A percentile compares a stretch with the other conserved stretches of the same genome.
These are phyloP conservation scores for Muraenolepis orangiensis DNA, from an alignment of 2,797 vertebrate genomes.

Conservation along the genomic window DNA sequence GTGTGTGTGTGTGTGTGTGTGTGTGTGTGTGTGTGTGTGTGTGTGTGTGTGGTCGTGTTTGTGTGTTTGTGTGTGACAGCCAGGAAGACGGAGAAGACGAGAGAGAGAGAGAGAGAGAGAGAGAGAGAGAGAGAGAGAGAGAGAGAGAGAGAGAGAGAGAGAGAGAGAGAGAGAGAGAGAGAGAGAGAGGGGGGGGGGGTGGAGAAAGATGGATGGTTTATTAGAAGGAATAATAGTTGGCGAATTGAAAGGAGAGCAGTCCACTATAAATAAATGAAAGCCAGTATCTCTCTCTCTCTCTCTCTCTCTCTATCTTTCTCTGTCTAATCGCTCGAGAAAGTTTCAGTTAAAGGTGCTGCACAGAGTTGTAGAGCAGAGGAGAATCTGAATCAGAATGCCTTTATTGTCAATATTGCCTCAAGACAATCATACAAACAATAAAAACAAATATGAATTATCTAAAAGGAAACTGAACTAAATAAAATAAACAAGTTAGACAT, in stretches of 20 bases:
- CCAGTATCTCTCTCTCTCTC: conserved; percentile 26
- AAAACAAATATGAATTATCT: too few species aligned
- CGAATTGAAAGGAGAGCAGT: conserved; percentile 64
- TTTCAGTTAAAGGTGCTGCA: not conserved
- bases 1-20: too few species aligned
- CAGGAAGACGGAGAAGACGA: not conserved
- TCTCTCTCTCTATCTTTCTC: conserved; percentile 20
- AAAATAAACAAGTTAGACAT: too few species aligned
- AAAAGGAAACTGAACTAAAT: too few species aligned
- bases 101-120: not conserved
- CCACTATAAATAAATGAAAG: conserved; percentile 65
- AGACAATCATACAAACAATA: too few species aligned
- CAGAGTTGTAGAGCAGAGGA: not conserved
- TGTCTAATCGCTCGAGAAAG: conserved; percentile 19
- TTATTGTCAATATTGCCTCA: too few species aligned
- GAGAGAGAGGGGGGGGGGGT: not conserved
- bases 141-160: too few species aligned
- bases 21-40: not conserved
- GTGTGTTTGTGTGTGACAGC: not conserved
- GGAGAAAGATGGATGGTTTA: conserved; percentile 15
- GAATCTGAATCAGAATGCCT: too few species aligned
- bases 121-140: too few species aligned
- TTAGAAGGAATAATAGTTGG: conserved; percentile 57
- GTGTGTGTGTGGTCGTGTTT: not conserved
- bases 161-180: too few species aligned